phyloP scores from a whole-genome alignment of 2,797 vertebrate species.

The Pampus argenteus region DNA sequence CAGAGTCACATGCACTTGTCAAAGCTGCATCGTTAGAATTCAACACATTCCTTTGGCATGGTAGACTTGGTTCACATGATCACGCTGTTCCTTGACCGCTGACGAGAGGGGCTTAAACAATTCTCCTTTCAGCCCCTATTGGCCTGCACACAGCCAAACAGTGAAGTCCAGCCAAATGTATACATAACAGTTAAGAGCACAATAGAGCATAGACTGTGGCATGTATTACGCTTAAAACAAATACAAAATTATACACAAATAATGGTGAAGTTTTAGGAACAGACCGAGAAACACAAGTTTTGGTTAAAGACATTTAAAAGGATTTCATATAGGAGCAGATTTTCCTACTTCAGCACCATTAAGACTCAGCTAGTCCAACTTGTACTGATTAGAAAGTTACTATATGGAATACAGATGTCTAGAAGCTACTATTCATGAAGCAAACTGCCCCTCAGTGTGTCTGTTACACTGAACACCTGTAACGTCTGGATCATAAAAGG shows the following conservation, averaged over 20 bases:
- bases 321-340: background rate
- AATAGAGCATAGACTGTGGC: background rate
- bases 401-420: conserved; percentile 1
- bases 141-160: conserved; percentile 25
- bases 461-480: conserved; percentile 25
- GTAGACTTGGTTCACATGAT: conserved; percentile 83
- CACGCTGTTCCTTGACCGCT: conserved; percentile 71
- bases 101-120: conserved; percentile 70
- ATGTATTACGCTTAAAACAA: background rate
- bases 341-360: background rate
- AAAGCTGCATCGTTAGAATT: conserved; percentile 85
- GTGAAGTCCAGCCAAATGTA: conserved; percentile 20
- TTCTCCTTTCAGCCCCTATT: conserved; percentile 62
- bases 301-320: background rate
- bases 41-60: conserved; percentile 86
- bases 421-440: background rate
- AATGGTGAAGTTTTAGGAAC: background rate
- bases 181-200: conserved; percentile 12
- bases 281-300: background rate
- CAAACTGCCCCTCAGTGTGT: background rate
- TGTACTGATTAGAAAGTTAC: background rate
- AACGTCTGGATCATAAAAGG: conserved; percentile 30
- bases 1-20: conserved; percentile 85
- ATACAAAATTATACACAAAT: background rate
- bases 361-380: background rate